Evolutionary conservation across 2,113 vertebrate species (phyloP).

Genomic region (Baryphthengus martii): DNA sequence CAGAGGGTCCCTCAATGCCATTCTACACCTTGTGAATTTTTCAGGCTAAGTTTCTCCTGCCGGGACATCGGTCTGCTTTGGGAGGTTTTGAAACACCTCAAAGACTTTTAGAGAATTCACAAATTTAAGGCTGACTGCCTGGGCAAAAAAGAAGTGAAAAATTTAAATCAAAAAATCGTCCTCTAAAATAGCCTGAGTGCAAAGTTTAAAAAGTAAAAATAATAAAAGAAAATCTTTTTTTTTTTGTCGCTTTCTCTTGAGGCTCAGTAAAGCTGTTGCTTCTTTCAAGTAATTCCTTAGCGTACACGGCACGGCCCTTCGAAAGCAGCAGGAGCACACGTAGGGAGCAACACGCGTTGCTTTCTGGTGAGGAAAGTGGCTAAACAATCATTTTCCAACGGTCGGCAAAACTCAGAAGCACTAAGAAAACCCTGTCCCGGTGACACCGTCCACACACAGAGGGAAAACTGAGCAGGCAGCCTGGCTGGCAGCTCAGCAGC

Average conservation of each 20-base stretch:
- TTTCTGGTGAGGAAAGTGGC: not conserved
- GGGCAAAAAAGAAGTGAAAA: not conserved
- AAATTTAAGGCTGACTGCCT: not conserved
- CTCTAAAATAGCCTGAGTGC: slow-evolving; percentile 17
- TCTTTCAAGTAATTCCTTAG: slow-evolving; percentile 43
- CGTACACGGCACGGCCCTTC: accelerated
- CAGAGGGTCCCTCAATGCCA: too few relatives aligned
- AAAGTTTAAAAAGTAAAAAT: not conserved
- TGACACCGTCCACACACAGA: not conserved
- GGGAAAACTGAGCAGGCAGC: accelerated
- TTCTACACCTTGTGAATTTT: not conserved
- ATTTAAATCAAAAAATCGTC: not conserved
- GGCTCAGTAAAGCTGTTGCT: slow-evolving; percentile 57
- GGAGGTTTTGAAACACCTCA: not conserved
- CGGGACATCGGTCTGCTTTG: not conserved
- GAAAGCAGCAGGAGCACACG: not conserved
- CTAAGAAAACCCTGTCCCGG: not conserved
- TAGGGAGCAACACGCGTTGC: accelerated
- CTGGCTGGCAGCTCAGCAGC: not conserved
- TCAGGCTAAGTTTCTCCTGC: not conserved
- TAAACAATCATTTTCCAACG: not conserved
- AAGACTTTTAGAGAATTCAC: not conserved
- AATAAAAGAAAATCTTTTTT: not conserved
- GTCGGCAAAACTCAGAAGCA: not conserved
- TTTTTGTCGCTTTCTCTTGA: slow-evolving; percentile 55